These are phyloP conservation scores for Pycnonotus jocosus DNA, from an alignment of 2,113 vertebrate genomes.

Conservation along the genomic window DNA sequence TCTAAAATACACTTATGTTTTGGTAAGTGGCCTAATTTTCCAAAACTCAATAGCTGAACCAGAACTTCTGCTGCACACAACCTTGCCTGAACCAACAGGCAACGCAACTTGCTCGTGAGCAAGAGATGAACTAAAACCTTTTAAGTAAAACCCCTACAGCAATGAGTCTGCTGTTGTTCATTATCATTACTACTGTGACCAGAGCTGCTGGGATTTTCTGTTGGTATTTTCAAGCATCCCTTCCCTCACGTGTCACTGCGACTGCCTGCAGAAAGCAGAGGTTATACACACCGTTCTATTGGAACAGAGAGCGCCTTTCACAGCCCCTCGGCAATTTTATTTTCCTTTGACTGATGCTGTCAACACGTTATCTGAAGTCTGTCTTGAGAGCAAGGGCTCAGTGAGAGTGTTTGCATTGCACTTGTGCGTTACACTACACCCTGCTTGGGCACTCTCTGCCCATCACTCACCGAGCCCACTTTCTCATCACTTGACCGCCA, in stretches of 20 bases:
- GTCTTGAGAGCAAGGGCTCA: background rate
- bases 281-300: background rate
- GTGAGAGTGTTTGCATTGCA: conserved; percentile 54
- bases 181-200: background rate
- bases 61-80: background rate
- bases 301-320: conserved; percentile 28
- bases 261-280: background rate
- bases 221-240: background rate
- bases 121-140: background rate
- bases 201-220: background rate
- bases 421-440: conserved; percentile 21
- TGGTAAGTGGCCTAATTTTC: background rate
- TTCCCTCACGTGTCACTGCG: background rate
- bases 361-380: conserved; percentile 37
- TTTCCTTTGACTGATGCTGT: conserved; percentile 60
- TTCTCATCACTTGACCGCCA: background rate
- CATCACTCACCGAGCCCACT: conserved; percentile 28
- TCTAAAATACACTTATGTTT: background rate
- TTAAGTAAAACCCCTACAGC: background rate
- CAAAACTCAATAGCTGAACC: background rate
- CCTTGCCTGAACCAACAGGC: background rate
- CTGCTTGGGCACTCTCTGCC: conserved; percentile 6
- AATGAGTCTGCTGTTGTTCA: background rate
- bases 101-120: background rate
- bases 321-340: background rate